Evolutionary conservation across 2,797 vertebrate species (phyloP).

Genomic region (Hybognathus amarus): DNA sequence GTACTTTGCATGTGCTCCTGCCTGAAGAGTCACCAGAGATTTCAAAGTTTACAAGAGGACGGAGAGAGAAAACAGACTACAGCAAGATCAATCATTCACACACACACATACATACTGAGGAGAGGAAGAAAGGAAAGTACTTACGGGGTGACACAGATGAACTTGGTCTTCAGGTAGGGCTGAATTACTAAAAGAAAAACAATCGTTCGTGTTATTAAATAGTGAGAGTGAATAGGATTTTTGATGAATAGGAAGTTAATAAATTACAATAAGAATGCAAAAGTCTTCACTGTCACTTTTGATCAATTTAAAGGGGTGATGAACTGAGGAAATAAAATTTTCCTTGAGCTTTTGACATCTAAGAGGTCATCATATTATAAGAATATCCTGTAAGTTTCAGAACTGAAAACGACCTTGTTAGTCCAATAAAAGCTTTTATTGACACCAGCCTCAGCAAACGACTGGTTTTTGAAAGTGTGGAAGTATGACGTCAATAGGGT

Average conservation of each 20-base stretch:
- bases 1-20: conserved; percentile 43
- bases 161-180: conserved; percentile 98
- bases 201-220: not conserved
- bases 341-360: too few species aligned
- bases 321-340: too few species aligned
- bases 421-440: too few species aligned
- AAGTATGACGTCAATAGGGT: too few species aligned
- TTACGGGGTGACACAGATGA: conserved; percentile 99
- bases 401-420: too few species aligned
- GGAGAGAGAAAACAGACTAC: conserved; percentile 33
- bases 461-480: too few species aligned
- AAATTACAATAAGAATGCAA: not conserved
- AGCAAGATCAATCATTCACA: conserved; percentile 28
- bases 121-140: conserved; percentile 67
- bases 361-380: too few species aligned
- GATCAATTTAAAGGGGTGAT: too few species aligned
- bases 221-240: not conserved
- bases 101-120: conserved; percentile 20
- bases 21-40: conserved; percentile 41
- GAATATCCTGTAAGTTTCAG: too few species aligned
- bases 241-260: not conserved
- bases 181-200: conserved; percentile 80
- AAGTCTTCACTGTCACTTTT: not conserved
- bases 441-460: too few species aligned
- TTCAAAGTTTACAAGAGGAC: conserved; percentile 35